Evolutionary conservation across 2,888 invertebrate species (phyloP).

Genomic region (Rutpela maculata): DNA sequence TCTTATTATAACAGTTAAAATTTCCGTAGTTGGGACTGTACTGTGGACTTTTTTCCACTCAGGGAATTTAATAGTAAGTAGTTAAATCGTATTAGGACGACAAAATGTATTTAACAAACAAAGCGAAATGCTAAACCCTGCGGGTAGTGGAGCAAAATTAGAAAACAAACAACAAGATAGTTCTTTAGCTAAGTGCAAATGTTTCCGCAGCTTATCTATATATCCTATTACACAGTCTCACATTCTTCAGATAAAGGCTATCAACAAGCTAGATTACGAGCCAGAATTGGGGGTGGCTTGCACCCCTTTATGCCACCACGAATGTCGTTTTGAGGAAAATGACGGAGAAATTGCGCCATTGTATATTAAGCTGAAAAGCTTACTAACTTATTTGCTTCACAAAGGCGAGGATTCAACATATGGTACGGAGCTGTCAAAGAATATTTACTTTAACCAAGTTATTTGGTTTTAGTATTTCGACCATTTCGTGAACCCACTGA

Average conservation of each 20-base stretch:
- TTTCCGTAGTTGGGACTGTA: neutral
- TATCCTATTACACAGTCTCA: conserved; percentile 56
- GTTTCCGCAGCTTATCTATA: conserved; percentile 57
- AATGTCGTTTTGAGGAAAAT: conserved; percentile 35
- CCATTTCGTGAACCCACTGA: neutral
- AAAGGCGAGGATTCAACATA: conserved; percentile 11
- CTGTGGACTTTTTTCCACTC: conserved; percentile 15
- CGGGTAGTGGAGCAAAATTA: conserved; percentile 49
- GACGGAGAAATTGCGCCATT: conserved; percentile 43
- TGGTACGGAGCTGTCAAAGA: conserved; percentile 7
- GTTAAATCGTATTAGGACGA: conserved; percentile 35
- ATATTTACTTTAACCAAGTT: neutral
- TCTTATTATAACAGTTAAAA: no score
- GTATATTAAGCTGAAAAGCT: conserved; percentile 42
- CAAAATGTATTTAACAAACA: conserved; percentile 41
- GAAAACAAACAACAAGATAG: conserved; percentile 53
- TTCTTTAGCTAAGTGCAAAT: conserved; percentile 57
- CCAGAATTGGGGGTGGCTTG: conserved; percentile 36
- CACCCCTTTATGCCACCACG: conserved; percentile 21
- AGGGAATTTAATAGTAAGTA: conserved; percentile 25
- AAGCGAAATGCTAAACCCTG: conserved; percentile 37
- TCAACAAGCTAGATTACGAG: conserved; percentile 56
- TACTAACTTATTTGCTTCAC: conserved; percentile 24
- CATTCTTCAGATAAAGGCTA: conserved; percentile 59
- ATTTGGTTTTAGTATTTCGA: conserved; percentile 7